Percentiles rank a stretch among this genome's conserved stretches.
These are phyloP conservation scores for Channallabes apus DNA, from an alignment of 2,797 vertebrate genomes.

Conservation along the genomic window DNA sequence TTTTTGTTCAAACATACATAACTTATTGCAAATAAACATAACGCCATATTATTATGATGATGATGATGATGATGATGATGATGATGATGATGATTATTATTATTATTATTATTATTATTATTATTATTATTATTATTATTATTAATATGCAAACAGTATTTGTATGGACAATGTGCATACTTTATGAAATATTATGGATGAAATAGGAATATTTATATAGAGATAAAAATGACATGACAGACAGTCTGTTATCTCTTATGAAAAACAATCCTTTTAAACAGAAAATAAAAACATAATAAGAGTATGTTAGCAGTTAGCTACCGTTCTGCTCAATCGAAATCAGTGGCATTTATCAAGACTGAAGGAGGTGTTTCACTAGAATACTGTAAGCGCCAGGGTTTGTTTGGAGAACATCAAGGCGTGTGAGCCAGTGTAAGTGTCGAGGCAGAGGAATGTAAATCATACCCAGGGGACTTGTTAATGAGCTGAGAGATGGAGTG, in stretches of 20 bases:
- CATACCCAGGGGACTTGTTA: constrained; percentile 4
- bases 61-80: no score
- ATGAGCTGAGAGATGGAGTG: neutral
- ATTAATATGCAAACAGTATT: neutral
- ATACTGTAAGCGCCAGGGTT: no score
- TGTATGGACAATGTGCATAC: neutral
- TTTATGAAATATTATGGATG: neutral
- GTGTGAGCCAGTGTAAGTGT: neutral
- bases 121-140: no score
- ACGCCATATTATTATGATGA: no score
- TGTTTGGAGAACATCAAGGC: neutral
- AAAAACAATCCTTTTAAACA: neutral
- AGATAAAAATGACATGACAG: neutral
- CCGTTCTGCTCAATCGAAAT: neutral
- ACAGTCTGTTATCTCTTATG: neutral
- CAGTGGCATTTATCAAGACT: neutral
- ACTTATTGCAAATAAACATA: no score
- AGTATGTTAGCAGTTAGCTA: neutral
- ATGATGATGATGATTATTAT: no score
- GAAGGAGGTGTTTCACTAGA: neutral
- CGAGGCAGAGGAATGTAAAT: constrained; percentile 8
- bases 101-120: no score
- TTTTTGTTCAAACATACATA: no score
- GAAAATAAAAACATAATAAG: neutral
- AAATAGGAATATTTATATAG: neutral